These are phyloP conservation scores for Camptogramma bilineatum DNA, from an alignment of 2,888 invertebrate species.

Conservation along the genomic window DNA sequence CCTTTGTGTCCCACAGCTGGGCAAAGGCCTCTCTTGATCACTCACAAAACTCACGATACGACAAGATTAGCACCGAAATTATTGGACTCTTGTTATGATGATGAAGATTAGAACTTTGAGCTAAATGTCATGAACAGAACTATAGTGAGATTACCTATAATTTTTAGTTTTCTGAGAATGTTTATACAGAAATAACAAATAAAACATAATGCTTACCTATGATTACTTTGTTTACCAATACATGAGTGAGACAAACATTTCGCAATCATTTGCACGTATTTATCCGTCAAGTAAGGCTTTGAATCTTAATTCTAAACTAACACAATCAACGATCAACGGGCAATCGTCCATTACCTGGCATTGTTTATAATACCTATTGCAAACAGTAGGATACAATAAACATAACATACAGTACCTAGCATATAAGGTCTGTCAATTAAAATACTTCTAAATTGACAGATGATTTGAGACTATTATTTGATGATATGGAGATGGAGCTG, in stretches of 20 bases:
- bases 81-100: too few species aligned
- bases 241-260: conserved; percentile 27
- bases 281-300: conserved; percentile 14
- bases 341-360: neutral
- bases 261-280: conserved; percentile 23
- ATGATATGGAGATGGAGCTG: too few species aligned
- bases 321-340: conserved; percentile 17
- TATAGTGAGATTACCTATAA: too few species aligned
- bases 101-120: too few species aligned
- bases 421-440: neutral
- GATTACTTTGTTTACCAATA: conserved; percentile 14
- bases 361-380: conserved; percentile 20
- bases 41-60: too few species aligned
- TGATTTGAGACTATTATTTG: neutral
- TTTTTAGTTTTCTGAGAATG: too few species aligned
- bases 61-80: too few species aligned
- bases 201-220: neutral
- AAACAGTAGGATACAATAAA: conserved; percentile 6
- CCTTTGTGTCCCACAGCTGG: too few species aligned
- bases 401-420: neutral
- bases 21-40: too few species aligned
- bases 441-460: neutral
- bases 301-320: conserved; percentile 28
- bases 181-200: too few species aligned
- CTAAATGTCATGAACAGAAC: too few species aligned